Base-by-base conservation (phyloP, 2,888 invertebrate species). In the Lasioglossum vierecki region DNA sequence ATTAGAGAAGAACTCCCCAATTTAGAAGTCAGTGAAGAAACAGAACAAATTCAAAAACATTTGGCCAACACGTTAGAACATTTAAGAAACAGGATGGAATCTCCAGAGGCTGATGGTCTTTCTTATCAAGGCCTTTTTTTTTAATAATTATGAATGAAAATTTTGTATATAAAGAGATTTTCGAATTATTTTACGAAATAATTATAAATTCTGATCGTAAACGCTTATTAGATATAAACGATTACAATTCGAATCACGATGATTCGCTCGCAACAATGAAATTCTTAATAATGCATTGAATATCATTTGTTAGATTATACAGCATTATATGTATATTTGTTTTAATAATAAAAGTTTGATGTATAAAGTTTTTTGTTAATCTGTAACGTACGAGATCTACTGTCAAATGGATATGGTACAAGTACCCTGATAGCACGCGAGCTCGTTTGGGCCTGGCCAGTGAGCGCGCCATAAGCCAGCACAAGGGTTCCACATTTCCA, bases 21-120 rank as follows among this genome's bases (percentile, higher is more conserved):
- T 95, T 96, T 99, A 86, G 99, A 99, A 94, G 97, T 98, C 75
- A 98, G 98, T 30, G 99, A 99, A 92, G 99, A 99, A 95, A 98
- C 99, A 49, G 99, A 99, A 93, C 99, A 99, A 95, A 99, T 99
- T 90, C 98, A 98, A 87, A 98, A 98, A 93, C 99, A 99, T 95
- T 98, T 99, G 95, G 98, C 97, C 92, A 98, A 98, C 94, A 98
- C 98, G 0, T 95, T 98, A 92, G 97, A 97, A 88, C 98, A 98
- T 93, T 96, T 98, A 90, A 96, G 96, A 94, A 97, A 97, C 92
- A 95, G 97, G 91, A 95, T 96, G 95, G 97, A 97, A 92, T 96
- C 96, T 76, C 96, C 97, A 0, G 97, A 97, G 91, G 95, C 96
- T 0, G 97, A 97, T 66, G 96, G 96, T 0, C 94, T 96, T 5